Evolutionary conservation across 2,113 vertebrate genomes (phyloP).

Genomic region (Dolichallabes microphthalmus): DNA sequence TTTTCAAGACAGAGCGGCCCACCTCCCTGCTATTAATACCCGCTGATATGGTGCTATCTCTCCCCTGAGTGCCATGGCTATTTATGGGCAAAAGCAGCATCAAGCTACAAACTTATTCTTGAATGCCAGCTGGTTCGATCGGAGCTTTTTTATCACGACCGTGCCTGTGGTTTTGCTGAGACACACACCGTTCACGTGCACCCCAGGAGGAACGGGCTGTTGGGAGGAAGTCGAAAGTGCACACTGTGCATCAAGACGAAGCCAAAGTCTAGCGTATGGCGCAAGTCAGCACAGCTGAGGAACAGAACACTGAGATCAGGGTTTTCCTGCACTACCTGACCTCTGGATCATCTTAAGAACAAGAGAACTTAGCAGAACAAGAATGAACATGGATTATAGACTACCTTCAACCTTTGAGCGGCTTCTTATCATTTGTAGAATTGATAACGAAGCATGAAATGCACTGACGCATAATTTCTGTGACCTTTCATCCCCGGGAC

Average conservation of each 20-base stretch:
- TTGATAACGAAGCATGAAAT: conserved; percentile 42
- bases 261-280: background rate
- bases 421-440: conserved; percentile 35
- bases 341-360: background rate
- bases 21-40: conserved; percentile 61
- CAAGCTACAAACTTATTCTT: conserved; percentile 27
- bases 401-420: conserved; percentile 45
- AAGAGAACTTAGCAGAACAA: background rate
- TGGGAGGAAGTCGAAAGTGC: conserved; percentile 14
- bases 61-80: conserved; percentile 38
- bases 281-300: background rate
- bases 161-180: background rate
- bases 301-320: background rate
- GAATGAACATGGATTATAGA: conserved; percentile 13
- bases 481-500: conserved; percentile 32
- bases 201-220: background rate
- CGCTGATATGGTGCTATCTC: conserved; percentile 33
- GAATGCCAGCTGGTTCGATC: conserved; percentile 10
- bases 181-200: conserved; percentile 4
- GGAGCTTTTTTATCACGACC: conserved; percentile 24
- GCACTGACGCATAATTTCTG: conserved; percentile 4
- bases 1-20: background rate
- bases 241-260: conserved; percentile 11
- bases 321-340: background rate
- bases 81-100: conserved; percentile 56